Conservation (phyloP, 2,797 vertebrate genomes). For the Pyrocephalus nanus region DNA sequence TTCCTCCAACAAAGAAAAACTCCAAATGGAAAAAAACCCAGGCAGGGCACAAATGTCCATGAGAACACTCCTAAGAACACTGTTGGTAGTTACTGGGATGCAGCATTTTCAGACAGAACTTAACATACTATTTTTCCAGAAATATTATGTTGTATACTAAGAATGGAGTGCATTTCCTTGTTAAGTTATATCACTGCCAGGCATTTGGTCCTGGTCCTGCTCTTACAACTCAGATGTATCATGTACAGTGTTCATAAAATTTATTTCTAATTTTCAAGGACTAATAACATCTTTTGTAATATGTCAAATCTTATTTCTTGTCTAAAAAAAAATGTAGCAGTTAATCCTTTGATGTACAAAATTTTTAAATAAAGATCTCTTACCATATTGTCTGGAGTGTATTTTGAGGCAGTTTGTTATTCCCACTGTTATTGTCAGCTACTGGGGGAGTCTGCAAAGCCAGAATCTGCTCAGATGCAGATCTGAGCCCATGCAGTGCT, state of each 20-base stretch:
- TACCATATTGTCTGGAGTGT: conserved; percentile 31
- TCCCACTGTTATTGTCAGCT: background rate
- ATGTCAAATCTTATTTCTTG: conserved; percentile 80
- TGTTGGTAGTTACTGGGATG: background rate
- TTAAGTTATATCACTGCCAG: conserved; percentile 47
- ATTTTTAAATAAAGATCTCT: conserved; percentile 86
- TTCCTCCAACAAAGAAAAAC: conserved; percentile 22
- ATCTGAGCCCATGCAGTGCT: background rate
- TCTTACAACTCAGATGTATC: conserved; percentile 45
- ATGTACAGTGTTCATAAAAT: conserved; percentile 67
- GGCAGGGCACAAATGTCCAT: background rate
- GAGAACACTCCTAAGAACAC: background rate
- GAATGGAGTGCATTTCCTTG: conserved; percentile 31
- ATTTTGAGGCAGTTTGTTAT: background rate
- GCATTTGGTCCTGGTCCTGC: conserved; percentile 16
- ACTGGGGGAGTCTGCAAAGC: background rate
- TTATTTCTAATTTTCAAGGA: conserved; percentile 43
- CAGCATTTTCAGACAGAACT: conserved; percentile 34
- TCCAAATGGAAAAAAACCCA: background rate
- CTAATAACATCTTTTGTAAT: conserved; percentile 68
- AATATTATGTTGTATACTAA: conserved; percentile 23
- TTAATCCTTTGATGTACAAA: conserved; percentile 84
- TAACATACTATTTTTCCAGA: conserved; percentile 8
- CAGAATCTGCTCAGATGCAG: background rate
- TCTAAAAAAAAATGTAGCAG: conserved; percentile 70